phyloP scores from a whole-genome alignment of 2,797 vertebrate genomes.

The Cyprinella venusta region DNA sequence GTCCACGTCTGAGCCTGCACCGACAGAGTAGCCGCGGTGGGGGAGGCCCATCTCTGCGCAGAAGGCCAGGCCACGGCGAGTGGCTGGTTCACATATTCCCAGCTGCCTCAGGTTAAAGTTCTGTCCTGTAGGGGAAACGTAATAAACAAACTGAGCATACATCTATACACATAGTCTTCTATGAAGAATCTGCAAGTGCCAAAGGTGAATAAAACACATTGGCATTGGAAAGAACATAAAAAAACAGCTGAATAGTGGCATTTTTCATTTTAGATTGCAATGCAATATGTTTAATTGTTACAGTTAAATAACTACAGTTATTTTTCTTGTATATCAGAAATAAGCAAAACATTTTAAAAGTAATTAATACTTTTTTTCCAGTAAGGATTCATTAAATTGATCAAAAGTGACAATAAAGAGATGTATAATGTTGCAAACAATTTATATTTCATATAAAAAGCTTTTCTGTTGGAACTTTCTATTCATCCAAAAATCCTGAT shows the following conservation, averaged over 20 bases:
- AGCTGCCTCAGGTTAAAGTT: constrained; percentile 97
- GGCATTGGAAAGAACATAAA: background rate
- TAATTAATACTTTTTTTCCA: background rate
- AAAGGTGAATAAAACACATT: background rate
- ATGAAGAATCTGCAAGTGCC: background rate
- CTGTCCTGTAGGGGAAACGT: constrained; percentile 81
- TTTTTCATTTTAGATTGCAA: background rate
- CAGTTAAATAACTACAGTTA: background rate
- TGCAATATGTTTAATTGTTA: background rate
- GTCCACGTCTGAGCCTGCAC: constrained; percentile 88
- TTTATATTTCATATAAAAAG: background rate
- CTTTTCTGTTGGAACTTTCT: background rate
- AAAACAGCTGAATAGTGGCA: background rate
- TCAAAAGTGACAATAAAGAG: background rate
- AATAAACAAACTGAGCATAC: background rate
- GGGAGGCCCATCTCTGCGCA: constrained; percentile 96
- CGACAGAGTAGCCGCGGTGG: constrained; percentile 93
- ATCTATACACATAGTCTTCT: no score
- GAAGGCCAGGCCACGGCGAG: constrained; percentile 92
- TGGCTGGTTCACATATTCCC: constrained; percentile 95
- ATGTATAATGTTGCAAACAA: background rate
- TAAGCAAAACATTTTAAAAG: background rate
- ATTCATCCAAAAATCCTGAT: background rate
- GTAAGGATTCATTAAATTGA: background rate
- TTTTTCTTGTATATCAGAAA: background rate